Percentiles rank a stretch among this genome's conserved stretches.
These are phyloP conservation scores for Contarinia nasturtii DNA, from an alignment of 1,140 invertebrate genomes.

Conservation along the genomic window DNA sequence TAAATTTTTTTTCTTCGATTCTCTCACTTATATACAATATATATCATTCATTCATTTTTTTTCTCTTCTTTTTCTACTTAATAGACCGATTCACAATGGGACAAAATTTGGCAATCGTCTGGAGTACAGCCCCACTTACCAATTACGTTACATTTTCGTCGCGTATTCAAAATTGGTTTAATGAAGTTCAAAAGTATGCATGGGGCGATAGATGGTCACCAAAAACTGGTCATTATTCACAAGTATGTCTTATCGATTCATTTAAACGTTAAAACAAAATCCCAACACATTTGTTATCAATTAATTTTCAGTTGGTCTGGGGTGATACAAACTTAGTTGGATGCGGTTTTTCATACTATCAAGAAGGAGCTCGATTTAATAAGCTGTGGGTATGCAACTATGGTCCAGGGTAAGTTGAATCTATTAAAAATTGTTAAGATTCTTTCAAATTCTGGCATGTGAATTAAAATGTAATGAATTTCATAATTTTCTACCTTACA, in stretches of 20 bases:
- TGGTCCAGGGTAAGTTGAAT: slow-evolving; percentile 44
- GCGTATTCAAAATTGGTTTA: slow-evolving; percentile 60
- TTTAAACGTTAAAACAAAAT: neutral
- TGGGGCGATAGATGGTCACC: slow-evolving; percentile 41
- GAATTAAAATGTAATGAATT: slow-evolving; percentile 4
- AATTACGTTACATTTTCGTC: slow-evolving; percentile 47
- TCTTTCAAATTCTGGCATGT: slow-evolving; percentile 6
- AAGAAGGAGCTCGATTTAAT: slow-evolving; percentile 47
- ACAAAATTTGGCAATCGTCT: slow-evolving; percentile 62
- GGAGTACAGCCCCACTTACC: slow-evolving; percentile 49
- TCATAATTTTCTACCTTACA: too few relatives aligned
- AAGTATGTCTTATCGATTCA: slow-evolving; percentile 29
- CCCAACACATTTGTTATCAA: neutral
- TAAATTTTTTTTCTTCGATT: slow-evolving; percentile 24
- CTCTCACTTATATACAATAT: neutral
- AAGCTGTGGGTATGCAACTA: slow-evolving; percentile 78
- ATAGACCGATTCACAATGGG: slow-evolving; percentile 55
- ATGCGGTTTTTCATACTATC: slow-evolving; percentile 64
- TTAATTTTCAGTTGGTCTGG: slow-evolving; percentile 49
- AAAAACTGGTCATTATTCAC: slow-evolving; percentile 62
- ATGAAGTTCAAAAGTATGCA: slow-evolving; percentile 52
- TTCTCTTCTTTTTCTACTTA: neutral
- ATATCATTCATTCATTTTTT: neutral
- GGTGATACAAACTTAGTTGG: slow-evolving; percentile 55
- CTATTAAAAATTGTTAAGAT: neutral